phyloP scores from a whole-genome alignment of 2,113 vertebrate species.

The Mormyrus lacerda region DNA sequence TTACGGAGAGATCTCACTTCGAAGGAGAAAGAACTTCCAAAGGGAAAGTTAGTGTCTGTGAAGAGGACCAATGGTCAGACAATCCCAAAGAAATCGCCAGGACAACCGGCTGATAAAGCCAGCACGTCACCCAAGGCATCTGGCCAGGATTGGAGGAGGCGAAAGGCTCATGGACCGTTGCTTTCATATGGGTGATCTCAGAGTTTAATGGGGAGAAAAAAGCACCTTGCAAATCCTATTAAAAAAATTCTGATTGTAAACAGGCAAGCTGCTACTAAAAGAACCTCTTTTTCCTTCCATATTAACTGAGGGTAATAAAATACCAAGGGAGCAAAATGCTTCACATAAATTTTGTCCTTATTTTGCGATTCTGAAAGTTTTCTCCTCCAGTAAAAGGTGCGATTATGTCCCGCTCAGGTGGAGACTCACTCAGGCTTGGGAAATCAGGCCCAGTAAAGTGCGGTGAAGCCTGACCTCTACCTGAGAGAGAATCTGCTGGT shows the following conservation, averaged over 20 bases:
- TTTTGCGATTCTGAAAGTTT: neutral
- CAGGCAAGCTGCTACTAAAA: neutral
- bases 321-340: neutral
- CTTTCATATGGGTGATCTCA: neutral
- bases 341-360: neutral
- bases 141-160: neutral
- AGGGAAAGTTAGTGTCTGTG: neutral
- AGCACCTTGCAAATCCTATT: neutral
- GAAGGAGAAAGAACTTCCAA: neutral
- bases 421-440: neutral
- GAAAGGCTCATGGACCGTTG: neutral
- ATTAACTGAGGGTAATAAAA: neutral
- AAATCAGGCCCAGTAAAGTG: neutral
- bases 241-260: conserved; percentile 5
- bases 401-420: neutral
- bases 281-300: neutral
- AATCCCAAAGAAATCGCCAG: neutral
- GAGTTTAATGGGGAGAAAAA: neutral
- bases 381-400: neutral
- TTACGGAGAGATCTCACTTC: neutral
- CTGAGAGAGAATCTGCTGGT: neutral
- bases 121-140: neutral
- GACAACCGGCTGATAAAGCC: neutral
- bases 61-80: neutral
- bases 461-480: neutral